phyloP scores from a whole-genome alignment of 2,113 vertebrate species.

The Corydoras sp. region DNA sequence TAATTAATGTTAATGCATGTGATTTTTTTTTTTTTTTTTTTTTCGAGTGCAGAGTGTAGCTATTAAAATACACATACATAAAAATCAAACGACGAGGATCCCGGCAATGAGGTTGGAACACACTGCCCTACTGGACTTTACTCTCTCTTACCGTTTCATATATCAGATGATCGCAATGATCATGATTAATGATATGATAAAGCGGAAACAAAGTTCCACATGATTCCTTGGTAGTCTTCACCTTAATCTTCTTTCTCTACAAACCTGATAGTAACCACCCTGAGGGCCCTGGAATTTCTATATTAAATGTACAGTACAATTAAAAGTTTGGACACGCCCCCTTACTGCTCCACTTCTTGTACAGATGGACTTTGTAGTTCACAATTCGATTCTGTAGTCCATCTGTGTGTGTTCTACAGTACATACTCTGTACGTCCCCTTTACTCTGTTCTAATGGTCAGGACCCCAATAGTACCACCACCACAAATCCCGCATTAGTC shows the following conservation, averaged over 20 bases:
- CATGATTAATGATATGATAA: conserved; percentile 56
- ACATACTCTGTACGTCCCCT: too few relatives aligned
- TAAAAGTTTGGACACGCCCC: conserved; percentile 19
- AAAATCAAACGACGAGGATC: neutral
- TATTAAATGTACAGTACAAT: conserved; percentile 9
- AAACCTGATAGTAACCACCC: conserved; percentile 37
- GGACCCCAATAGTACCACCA: too few relatives aligned
- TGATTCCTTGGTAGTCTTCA: conserved; percentile 55
- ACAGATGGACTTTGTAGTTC: too few relatives aligned
- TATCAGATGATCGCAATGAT: conserved; percentile 62
- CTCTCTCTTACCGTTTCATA: conserved; percentile 51
- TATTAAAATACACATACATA: too few relatives aligned
- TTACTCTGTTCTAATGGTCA: too few relatives aligned
- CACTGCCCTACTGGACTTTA: conserved; percentile 45
- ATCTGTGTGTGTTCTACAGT: too few relatives aligned
- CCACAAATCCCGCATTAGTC: too few relatives aligned
- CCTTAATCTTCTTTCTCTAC: conserved; percentile 50
- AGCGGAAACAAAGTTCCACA: conserved; percentile 56
- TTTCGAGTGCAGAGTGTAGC: too few relatives aligned
- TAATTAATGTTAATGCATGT: too few relatives aligned
- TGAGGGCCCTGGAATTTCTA: neutral
- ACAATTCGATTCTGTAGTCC: too few relatives aligned
- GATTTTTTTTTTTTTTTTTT: too few relatives aligned
- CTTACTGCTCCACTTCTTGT: too few relatives aligned
- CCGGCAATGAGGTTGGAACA: conserved; percentile 56